Percentiles rank a stretch among this genome's conserved stretches.
These are phyloP conservation scores for Mesocricetus auratus DNA, from an alignment of 2,113 vertebrate genomes.

Conservation along the genomic window DNA sequence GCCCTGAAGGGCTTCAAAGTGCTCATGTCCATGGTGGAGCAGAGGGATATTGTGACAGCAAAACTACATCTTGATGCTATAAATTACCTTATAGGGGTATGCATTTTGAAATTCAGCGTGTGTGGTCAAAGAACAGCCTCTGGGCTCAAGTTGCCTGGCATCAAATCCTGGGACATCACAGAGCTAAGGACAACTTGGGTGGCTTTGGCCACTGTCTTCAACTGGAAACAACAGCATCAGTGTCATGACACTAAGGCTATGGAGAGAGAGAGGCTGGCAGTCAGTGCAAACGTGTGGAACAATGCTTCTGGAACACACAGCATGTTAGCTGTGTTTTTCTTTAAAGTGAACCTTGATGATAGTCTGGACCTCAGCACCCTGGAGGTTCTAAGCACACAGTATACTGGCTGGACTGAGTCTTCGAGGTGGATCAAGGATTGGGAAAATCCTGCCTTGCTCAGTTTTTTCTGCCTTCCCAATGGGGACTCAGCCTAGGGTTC, in stretches of 20 bases:
- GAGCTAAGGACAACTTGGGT: neutral
- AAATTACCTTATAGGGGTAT: neutral
- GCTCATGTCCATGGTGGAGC: neutral
- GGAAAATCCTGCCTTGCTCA: neutral
- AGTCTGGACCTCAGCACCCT: neutral
- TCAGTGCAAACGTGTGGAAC: neutral
- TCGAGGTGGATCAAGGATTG: neutral
- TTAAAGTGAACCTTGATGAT: neutral
- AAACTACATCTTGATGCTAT: neutral
- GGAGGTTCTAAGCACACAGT: neutral
- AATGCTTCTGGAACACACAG: neutral
- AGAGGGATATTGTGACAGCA: neutral
- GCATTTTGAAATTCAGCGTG: neutral
- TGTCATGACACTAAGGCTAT: too few relatives aligned
- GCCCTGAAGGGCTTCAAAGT: neutral
- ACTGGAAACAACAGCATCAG: neutral
- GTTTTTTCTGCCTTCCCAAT: too few relatives aligned
- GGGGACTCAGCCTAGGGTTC: neutral
- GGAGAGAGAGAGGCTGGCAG: neutral
- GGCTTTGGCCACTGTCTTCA: neutral
- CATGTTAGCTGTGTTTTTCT: fast-evolving
- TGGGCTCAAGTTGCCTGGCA: neutral
- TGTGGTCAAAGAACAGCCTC: neutral
- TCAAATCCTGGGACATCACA: neutral
- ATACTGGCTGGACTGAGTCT: neutral